Evolutionary conservation across 2,113 vertebrate species (phyloP).

Genomic region (Peromyscus maniculatus): DNA sequence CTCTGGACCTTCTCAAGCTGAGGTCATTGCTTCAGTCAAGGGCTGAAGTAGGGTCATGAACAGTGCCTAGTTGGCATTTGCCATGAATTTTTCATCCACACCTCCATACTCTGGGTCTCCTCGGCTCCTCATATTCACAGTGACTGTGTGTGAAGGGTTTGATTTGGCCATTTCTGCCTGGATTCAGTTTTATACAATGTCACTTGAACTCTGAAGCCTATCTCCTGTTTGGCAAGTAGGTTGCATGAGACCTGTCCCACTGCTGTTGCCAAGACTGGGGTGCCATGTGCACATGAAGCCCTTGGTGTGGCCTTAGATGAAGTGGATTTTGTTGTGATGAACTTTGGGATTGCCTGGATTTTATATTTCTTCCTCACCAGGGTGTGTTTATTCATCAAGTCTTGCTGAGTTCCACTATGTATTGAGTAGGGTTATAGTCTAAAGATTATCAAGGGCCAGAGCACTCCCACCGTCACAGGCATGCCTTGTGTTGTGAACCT

Average conservation of each 20-base stretch:
- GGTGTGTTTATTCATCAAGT: not conserved
- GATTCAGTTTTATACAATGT: not conserved
- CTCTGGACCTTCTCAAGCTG: not conserved
- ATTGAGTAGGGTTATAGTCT: not conserved
- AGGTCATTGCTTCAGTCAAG: not conserved
- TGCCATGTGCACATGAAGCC: not conserved
- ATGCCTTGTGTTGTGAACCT: not conserved
- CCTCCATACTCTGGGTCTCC: not conserved
- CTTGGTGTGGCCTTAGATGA: not conserved
- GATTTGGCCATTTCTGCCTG: not conserved
- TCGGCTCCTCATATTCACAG: not conserved
- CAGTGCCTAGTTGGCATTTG: not conserved
- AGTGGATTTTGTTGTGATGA: not conserved
- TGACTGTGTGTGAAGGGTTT: not conserved
- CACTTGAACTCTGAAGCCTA: not conserved
- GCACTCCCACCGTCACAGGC: rapidly evolving
- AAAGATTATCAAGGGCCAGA: not conserved
- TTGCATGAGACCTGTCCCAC: too few species aligned
- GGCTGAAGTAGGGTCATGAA: not conserved
- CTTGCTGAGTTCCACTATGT: not conserved
- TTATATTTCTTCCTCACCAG: not conserved
- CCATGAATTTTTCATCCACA: not conserved
- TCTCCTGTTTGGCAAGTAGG: not conserved
- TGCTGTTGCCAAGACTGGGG: not conserved
- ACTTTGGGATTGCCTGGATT: not conserved